These are phyloP conservation scores for Lampropteryx suffumata DNA, from an alignment of 2,888 invertebrate species.

Conservation along the genomic window DNA sequence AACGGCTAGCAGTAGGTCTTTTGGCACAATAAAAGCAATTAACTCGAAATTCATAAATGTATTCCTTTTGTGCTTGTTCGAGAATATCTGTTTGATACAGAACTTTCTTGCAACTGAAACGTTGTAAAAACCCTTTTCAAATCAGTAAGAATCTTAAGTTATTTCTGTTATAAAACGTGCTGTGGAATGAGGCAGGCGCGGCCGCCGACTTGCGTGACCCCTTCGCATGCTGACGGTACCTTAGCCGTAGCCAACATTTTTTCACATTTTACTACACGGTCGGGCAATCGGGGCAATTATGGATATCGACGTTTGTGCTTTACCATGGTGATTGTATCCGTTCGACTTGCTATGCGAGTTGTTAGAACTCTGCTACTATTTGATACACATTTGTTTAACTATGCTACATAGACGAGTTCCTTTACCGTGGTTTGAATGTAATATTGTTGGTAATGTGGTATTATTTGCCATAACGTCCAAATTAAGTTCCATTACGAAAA, in stretches of 20 bases:
- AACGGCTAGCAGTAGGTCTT: too few species aligned
- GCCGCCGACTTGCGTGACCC: conserved; percentile 56
- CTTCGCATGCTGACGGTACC: conserved; percentile 50
- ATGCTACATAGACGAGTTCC: too few species aligned
- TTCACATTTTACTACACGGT: conserved; percentile 52
- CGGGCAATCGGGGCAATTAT: conserved; percentile 47
- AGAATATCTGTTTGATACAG: too few species aligned
- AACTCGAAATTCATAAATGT: too few species aligned
- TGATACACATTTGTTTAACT: too few species aligned
- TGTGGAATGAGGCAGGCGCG: conserved; percentile 44
- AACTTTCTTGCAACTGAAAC: conserved; percentile 1
- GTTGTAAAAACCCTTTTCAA: conserved; percentile 16
- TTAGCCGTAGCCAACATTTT: conserved; percentile 47
- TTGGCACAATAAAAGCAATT: too few species aligned
- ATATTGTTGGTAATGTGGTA: too few species aligned
- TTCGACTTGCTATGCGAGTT: background rate
- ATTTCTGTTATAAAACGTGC: conserved; percentile 47
- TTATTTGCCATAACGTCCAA: too few species aligned
- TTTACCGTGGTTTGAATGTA: too few species aligned
- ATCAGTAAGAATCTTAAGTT: conserved; percentile 45
- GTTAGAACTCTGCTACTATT: background rate
- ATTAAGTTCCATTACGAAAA: too few species aligned
- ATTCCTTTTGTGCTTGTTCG: too few species aligned
- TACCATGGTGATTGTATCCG: conserved; percentile 6
- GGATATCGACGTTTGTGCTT: conserved; percentile 53